These are phyloP conservation scores for Muscina levida DNA, from an alignment of 2,888 invertebrate species.

Conservation along the genomic window DNA sequence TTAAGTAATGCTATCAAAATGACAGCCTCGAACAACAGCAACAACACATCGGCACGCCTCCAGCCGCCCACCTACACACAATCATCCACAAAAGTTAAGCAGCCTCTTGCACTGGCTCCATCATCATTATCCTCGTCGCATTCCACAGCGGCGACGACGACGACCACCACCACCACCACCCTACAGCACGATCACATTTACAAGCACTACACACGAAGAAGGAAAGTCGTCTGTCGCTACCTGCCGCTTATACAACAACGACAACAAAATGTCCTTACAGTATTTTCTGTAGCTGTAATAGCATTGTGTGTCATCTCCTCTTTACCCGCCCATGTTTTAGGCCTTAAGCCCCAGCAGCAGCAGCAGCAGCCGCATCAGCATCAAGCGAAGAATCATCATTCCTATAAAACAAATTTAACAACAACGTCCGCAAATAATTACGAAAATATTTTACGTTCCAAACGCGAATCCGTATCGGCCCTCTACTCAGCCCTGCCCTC, in stretches of 20 bases:
- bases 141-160: constrained; percentile 58
- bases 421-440: constrained; percentile 46
- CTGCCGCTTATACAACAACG: neutral
- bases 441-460: constrained; percentile 64
- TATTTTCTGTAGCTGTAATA: constrained; percentile 11
- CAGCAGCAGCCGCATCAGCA: constrained; percentile 41
- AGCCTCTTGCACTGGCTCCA: constrained; percentile 66
- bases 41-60: constrained; percentile 47
- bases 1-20: constrained; percentile 72
- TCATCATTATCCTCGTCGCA: constrained; percentile 28
- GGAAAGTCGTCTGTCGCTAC: constrained; percentile 24
- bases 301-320: constrained; percentile 39
- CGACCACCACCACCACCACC: constrained; percentile 69
- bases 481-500: constrained; percentile 68
- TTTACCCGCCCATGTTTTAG: constrained; percentile 57
- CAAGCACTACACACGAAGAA: constrained; percentile 31
- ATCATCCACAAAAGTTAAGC: constrained; percentile 59
- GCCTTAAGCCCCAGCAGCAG: constrained; percentile 44
- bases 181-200: constrained; percentile 48
- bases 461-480: constrained; percentile 65
- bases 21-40: constrained; percentile 55
- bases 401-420: constrained; percentile 34
- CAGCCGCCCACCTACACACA: constrained; percentile 41
- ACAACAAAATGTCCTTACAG: constrained; percentile 16
- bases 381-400: constrained; percentile 50